phyloP scores from a whole-genome alignment of 64 coral and sea anemone species.

The Orbicella faveolata region DNA sequence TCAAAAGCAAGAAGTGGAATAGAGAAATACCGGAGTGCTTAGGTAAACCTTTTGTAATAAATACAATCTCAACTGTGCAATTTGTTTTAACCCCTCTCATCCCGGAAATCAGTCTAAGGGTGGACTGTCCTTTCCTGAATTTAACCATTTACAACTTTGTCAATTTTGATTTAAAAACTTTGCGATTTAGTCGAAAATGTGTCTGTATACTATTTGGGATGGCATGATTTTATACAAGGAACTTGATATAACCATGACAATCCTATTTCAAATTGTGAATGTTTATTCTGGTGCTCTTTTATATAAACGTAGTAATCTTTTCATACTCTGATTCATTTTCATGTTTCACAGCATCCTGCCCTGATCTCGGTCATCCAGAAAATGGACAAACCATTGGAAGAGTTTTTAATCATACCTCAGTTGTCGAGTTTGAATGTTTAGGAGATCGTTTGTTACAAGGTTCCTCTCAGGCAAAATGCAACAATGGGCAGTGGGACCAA shows the following conservation, averaged over 20 bases:
- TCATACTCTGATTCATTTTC: not conserved
- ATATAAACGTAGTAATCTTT: not conserved
- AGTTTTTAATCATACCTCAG: not conserved
- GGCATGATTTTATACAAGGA: too few relatives aligned
- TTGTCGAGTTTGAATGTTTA: not conserved
- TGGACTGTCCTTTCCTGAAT: too few relatives aligned
- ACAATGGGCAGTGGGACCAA: not conserved
- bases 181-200: too few relatives aligned
- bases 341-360: not conserved
- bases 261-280: too few relatives aligned
- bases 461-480: not conserved
- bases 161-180: too few relatives aligned
- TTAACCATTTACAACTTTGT: too few relatives aligned
- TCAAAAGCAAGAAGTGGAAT: slow-evolving; percentile 1
- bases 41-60: not conserved
- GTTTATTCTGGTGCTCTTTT: not conserved
- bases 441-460: not conserved
- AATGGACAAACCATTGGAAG: slow-evolving; percentile 3
- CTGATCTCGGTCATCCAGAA: not conserved
- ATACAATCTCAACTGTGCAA: too few relatives aligned
- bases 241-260: too few relatives aligned
- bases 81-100: too few relatives aligned
- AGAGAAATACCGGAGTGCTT: slow-evolving; percentile 16
- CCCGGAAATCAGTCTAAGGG: too few relatives aligned
- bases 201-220: too few relatives aligned